A percentile compares a stretch with the other conserved stretches of the same genome.
phyloP scores from a whole-genome alignment of 2,113 vertebrate species.

The Amphiprion ocellaris region DNA sequence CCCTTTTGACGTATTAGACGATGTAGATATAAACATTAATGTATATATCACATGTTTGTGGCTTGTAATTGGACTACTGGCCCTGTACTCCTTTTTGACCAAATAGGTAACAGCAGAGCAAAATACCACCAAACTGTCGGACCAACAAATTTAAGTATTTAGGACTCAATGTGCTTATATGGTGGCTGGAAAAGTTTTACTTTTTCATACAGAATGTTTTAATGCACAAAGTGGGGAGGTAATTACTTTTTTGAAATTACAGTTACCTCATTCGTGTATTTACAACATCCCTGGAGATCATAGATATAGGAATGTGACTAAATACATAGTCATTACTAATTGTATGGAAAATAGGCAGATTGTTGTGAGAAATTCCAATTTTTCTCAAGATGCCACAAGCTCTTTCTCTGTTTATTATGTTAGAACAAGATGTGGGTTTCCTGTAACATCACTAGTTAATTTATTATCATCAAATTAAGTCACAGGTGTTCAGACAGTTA shows the following conservation, averaged over 20 bases:
- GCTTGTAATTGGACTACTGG: background rate
- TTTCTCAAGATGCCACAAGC: slow-evolving; percentile 18
- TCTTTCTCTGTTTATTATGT: slow-evolving; percentile 23
- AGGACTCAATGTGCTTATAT: slow-evolving; percentile 51
- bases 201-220: slow-evolving; percentile 39
- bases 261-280: slow-evolving; percentile 41
- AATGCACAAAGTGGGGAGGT: slow-evolving; percentile 47
- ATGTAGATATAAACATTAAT: slow-evolving; percentile 13
- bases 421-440: slow-evolving; percentile 50
- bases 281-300: slow-evolving; percentile 31
- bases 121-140: slow-evolving; percentile 37
- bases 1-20: slow-evolving; percentile 11
- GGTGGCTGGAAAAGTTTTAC: slow-evolving; percentile 36
- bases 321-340: slow-evolving; percentile 8
- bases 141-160: slow-evolving; percentile 69
- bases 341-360: slow-evolving; percentile 17
- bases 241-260: slow-evolving; percentile 55
- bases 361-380: slow-evolving; percentile 53
- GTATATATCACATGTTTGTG: slow-evolving; percentile 26
- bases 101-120: slow-evolving; percentile 19
- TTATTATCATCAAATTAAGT: slow-evolving; percentile 21
- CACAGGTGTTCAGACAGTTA: background rate
- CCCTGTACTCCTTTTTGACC: slow-evolving; percentile 18
- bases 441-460: slow-evolving; percentile 28
- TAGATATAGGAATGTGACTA: slow-evolving; percentile 10